Evolutionary conservation across 2,113 vertebrate genomes (phyloP), one percentile per base, ranked within the genome.

Genomic region (Corvus hawaiiensis): DNA sequence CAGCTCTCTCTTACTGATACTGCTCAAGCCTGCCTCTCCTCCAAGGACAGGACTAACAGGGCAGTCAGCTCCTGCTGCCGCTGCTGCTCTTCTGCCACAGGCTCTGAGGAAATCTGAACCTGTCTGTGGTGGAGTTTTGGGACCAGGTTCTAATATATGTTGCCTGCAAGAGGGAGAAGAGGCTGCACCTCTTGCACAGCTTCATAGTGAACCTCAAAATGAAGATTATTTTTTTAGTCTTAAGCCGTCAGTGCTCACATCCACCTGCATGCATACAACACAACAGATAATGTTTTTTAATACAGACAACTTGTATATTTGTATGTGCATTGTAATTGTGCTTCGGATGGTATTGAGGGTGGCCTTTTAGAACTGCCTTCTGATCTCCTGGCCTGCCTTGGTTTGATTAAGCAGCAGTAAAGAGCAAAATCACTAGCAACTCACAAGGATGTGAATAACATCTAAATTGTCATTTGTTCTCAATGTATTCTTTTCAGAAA

Each of bases 141-240:
- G 49, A 19, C 6, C 0, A 1, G 10, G 37, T 8, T 91, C 10
- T 58, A 7, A 56, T 11, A 20, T 0, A 24, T 3, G 6, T 11
- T 74, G 12, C 23, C 30, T 94, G 23, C 20, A 68, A 79, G 24
- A 48, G 10, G 10, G 12, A 78, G 23, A 28, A 78, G 55, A 54
- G 43, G 30, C 22, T 74, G 27, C 14, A 35, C 8, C 16, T 59
- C 51, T 62, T 71, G 30, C 30, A 19, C 32, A 78, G 9, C 24
- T 52, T 62, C 19, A 37, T 0, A 43, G 15, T 11, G 35, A 69
- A 43, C 10, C 39, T 62, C 23, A 24, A 68, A 81, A 51, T 19
- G 62, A 51, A 39, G 27, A 13, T 6, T 8, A 24, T 17, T 4
- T 16, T 18, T 48, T 52, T 13, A 32, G 3, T 23, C 22, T 85